Evolutionary conservation across 2,797 vertebrate genomes (phyloP).

Genomic region (Sebastes elongatus): DNA sequence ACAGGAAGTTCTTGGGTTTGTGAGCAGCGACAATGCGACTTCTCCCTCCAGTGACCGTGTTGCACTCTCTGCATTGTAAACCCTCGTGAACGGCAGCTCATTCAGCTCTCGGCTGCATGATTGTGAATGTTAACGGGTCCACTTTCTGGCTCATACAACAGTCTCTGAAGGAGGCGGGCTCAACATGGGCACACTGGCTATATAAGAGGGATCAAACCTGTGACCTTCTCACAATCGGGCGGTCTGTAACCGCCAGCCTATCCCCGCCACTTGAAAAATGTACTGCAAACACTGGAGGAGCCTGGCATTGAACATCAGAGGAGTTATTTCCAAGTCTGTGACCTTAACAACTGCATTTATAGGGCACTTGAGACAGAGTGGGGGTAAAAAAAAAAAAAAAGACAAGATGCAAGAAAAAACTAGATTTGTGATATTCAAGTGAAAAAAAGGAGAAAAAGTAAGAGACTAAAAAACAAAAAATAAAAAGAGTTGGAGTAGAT

Average conservation of each 20-base stretch:
- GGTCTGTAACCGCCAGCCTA: conserved; percentile 31
- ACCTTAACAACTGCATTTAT: conserved; percentile 43
- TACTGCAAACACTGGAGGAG: conserved; percentile 31
- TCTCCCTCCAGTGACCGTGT: not conserved
- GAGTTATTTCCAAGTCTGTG: conserved; percentile 38
- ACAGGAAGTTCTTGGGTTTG: not conserved
- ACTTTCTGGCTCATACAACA: conserved; percentile 14
- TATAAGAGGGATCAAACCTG: conserved; percentile 50
- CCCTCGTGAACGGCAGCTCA: not conserved
- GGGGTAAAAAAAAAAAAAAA: not conserved
- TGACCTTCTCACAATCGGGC: conserved; percentile 37
- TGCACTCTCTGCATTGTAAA: conserved; percentile 7
- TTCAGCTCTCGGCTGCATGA: conserved; percentile 22
- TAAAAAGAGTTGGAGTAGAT: conserved; percentile 2
- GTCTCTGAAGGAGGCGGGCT: conserved; percentile 20
- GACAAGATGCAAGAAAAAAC: not conserved
- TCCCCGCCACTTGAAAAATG: conserved; percentile 22
- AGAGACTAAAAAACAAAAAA: not conserved
- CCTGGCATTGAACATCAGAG: conserved; percentile 22
- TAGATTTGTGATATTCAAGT: not conserved
- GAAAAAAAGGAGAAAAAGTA: not conserved
- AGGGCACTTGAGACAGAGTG: conserved; percentile 21
- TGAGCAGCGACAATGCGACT: not conserved
- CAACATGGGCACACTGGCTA: not conserved
- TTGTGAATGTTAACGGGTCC: conserved; percentile 29